Conservation (phyloP, 2,113 vertebrate genomes). For the Antennarius striatus region DNA sequence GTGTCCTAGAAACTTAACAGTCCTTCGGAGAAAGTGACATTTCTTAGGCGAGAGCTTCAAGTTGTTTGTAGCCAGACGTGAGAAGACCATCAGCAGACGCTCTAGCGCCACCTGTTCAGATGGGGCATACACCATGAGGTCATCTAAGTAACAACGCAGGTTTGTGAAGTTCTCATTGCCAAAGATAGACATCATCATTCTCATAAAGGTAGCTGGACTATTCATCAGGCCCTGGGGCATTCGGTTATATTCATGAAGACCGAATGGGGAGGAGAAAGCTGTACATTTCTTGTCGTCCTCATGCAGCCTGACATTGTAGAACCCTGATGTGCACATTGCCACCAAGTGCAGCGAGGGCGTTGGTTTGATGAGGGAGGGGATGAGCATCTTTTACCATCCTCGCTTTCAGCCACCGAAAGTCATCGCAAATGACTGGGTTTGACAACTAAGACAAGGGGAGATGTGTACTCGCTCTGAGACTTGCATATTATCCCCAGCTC, state of each 20-base stretch:
- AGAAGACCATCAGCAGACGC: conserved; percentile 31
- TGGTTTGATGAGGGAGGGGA: conserved; percentile 20
- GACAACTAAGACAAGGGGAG: conserved; percentile 9
- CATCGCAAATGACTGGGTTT: conserved; percentile 15
- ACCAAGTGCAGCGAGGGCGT: conserved; percentile 9
- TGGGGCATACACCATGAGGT: conserved; percentile 32
- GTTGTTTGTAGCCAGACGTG: conserved; percentile 13
- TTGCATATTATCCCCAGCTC: conserved; percentile 15
- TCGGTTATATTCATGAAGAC: conserved; percentile 27
- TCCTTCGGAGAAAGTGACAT: conserved; percentile 13
- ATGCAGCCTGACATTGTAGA: conserved; percentile 23
- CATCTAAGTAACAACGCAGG: conserved; percentile 43
- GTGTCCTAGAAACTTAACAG: conserved; percentile 43
- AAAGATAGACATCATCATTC: conserved; percentile 29
- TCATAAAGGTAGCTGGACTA: conserved; percentile 15
- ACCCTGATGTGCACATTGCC: conserved; percentile 17
- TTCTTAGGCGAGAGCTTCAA: conserved; percentile 40
- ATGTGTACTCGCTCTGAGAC: conserved; percentile 11
- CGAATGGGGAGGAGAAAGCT: conserved; percentile 15
- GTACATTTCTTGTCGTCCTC: conserved; percentile 30
- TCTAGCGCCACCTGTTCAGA: conserved; percentile 29
- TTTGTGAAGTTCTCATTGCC: conserved; percentile 41
- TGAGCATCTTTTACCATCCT: conserved; percentile 24
- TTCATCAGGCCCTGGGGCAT: background rate
- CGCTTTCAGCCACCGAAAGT: conserved; percentile 24